Evolutionary conservation across 2,113 vertebrate genomes (phyloP).

Genomic region (Onychostruthus taczanowskii): DNA sequence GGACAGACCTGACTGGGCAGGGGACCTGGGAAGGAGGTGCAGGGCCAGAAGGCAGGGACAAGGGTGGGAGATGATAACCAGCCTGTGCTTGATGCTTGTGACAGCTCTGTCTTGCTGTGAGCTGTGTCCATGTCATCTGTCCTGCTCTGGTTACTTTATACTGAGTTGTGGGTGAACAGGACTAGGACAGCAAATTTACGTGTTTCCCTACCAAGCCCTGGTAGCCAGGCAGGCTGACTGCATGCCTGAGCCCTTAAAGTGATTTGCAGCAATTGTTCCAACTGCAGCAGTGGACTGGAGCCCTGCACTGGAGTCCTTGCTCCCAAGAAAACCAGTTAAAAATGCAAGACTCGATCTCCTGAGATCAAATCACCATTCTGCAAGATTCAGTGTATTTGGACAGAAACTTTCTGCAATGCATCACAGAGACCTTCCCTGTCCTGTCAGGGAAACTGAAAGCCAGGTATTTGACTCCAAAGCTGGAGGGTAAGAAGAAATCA

Average conservation of each 20-base stretch:
- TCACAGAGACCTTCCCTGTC: not conserved
- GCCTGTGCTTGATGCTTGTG: rapidly evolving
- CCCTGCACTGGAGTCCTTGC: not conserved
- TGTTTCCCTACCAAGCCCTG: not conserved
- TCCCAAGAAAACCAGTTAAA: not conserved
- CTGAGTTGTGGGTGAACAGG: not conserved
- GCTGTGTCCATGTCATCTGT: not conserved
- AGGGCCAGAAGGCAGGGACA: not conserved
- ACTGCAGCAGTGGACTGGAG: not conserved
- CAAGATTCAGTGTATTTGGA: not conserved
- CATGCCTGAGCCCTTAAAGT: not conserved
- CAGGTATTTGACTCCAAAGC: not conserved
- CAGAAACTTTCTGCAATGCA: not conserved
- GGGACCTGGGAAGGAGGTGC: not conserved
- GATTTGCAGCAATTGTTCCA: not conserved
- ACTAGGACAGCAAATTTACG: not conserved
- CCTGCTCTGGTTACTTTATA: not conserved
- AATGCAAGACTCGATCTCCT: not conserved
- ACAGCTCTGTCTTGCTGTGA: not conserved
- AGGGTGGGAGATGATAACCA: not conserved
- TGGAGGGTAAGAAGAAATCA: not conserved
- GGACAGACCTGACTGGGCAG: not conserved
- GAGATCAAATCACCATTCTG: not conserved
- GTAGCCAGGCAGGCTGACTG: not conserved
- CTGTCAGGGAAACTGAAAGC: not conserved